A percentile compares a stretch with the other conserved stretches of the same genome.
Evolutionary conservation across 2,113 vertebrate genomes (phyloP).

Genomic region (Eidolon helvum): DNA sequence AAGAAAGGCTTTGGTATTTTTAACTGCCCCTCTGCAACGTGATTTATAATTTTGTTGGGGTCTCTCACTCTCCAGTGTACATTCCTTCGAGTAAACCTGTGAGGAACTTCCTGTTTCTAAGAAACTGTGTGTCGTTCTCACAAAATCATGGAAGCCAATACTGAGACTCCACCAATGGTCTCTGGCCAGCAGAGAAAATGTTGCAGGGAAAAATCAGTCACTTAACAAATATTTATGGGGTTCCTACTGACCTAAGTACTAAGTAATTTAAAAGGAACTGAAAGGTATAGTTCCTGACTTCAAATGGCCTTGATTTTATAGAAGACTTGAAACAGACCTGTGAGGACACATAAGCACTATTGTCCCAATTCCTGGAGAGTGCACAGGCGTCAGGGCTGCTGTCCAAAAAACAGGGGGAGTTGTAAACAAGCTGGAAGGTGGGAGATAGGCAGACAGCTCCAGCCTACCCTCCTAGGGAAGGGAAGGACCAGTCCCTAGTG

Average conservation of each 20-base stretch:
- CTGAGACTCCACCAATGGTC: neutral
- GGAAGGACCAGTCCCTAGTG: neutral
- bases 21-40: neutral
- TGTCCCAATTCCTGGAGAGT: neutral
- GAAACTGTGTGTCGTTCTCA: neutral
- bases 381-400: too few relatives aligned
- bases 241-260: neutral
- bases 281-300: neutral
- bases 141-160: neutral
- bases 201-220: neutral
- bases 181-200: neutral
- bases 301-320: neutral
- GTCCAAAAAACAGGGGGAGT: neutral
- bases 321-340: neutral
- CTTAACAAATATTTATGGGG: neutral
- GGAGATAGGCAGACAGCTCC: neutral
- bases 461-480: rapidly evolving
- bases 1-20: constrained; percentile 20
- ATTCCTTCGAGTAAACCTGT: neutral
- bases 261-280: neutral
- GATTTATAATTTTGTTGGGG: neutral
- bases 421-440: neutral
- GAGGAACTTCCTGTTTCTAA: neutral
- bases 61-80: neutral
- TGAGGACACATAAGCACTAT: neutral